Evolutionary conservation across 1,140 invertebrate species (phyloP).

Genomic region (Solenopsis fugax): DNA sequence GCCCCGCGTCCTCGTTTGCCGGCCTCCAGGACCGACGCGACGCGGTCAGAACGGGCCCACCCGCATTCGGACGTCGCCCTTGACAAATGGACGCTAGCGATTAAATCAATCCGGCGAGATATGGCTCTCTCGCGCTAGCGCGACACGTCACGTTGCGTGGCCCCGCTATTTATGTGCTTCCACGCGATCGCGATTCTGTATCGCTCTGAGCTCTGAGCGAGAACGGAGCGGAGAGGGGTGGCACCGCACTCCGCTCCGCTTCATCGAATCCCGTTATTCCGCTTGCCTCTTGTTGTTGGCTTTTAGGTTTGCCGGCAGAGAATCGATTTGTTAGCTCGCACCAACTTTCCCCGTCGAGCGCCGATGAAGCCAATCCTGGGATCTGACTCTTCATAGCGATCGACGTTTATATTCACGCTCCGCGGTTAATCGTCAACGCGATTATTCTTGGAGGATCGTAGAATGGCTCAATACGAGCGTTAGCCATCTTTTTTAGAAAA

Average conservation of each 20-base stretch:
- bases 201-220: not conserved
- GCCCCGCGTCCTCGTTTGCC: constrained; percentile 23
- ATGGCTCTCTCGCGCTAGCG: constrained; percentile 47
- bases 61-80: constrained; percentile 66
- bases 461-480: constrained; percentile 3
- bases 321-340: constrained; percentile 54
- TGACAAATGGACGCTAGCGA: constrained; percentile 71
- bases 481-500: constrained; percentile 14
- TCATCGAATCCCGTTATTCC: constrained; percentile 49
- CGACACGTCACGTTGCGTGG: constrained; percentile 65
- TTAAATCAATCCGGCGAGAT: constrained; percentile 73
- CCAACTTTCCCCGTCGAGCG: constrained; percentile 36
- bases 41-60: constrained; percentile 43
- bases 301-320: constrained; percentile 36
- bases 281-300: constrained; percentile 24
- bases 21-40: not conserved
- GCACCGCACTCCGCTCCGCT: not conserved
- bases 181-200: constrained; percentile 31
- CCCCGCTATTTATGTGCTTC: constrained; percentile 60
- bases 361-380: constrained; percentile 37
- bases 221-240: not conserved
- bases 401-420: not conserved
- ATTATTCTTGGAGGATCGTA: not conserved
- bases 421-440: not conserved
- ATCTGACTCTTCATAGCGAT: constrained; percentile 6